phyloP scores from a whole-genome alignment of 2,888 invertebrate genomes.

The Eupithecia insigniata region DNA sequence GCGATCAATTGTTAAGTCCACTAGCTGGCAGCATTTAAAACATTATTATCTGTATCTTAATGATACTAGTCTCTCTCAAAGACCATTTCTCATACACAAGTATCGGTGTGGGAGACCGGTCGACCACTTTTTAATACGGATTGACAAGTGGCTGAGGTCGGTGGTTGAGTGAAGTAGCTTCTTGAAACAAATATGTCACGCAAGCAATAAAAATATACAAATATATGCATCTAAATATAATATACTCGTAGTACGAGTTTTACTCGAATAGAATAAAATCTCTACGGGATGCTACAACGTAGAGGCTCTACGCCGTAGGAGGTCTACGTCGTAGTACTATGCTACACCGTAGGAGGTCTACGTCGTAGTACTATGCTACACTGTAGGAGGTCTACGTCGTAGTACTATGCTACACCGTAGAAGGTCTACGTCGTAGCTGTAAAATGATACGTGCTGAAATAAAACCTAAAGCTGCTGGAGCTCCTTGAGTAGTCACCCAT shows the following conservation, averaged over 20 bases:
- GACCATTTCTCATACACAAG: not conserved
- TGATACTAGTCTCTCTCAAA: no score
- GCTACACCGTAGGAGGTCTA: not conserved
- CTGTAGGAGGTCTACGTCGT: not conserved
- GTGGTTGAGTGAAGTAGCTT: not conserved
- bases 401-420: not conserved
- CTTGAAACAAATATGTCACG: not conserved
- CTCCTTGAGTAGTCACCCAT: not conserved
- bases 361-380: not conserved
- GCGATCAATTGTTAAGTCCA: no score
- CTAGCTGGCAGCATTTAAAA: no score
- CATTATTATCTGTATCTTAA: no score
- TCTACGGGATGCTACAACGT: not conserved
- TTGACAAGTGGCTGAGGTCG: not conserved
- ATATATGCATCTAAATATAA: no score
- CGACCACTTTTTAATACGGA: not conserved
- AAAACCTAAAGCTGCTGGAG: not conserved
- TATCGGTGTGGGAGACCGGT: not conserved
- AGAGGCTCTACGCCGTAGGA: not conserved
- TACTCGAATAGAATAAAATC: not conserved
- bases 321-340: not conserved
- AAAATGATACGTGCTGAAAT: not conserved
- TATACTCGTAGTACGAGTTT: not conserved
- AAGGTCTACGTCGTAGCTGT: not conserved
- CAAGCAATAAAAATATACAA: no score